Base-by-base conservation (phyloP, 2,113 vertebrate genomes). In the Motacilla tschutschensis region DNA sequence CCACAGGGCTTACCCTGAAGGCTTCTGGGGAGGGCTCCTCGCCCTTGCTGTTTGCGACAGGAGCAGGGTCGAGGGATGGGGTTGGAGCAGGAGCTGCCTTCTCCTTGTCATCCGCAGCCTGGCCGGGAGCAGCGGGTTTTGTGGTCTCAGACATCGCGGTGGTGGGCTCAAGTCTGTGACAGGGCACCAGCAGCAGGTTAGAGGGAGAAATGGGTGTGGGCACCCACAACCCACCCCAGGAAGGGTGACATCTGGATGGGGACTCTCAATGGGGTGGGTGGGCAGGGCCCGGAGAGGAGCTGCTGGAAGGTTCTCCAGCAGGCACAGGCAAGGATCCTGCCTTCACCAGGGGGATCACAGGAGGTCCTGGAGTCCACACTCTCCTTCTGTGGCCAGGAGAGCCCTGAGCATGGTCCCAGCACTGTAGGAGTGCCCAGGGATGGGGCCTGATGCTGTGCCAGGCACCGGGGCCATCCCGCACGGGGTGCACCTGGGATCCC, bases 111-210 rank as follows among this genome's bases (percentile, higher is more conserved):
- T 98, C 98, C 2, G 85, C 90, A 85, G 97, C 98, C 88, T 98
- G 98, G 96, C 96, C 97, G 64, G 96, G 95, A 2, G 91, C 91
- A 36, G 97, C 44, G 40, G 96, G 95, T 94, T 98, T 97, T 19
- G 97, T 83, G 71, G 98, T 97, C 96, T 99, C 98, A 96, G 98
- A 98, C 98, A 99, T 99, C 93, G 89, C 89, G 93, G 94, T 92
- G 94, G n/a, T 90, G 83, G 77, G 89, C 77, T 85, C 79, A 36
- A 57, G 70, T 70, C 93, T 97, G 96, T 48, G 70, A 83, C 90
- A 89, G 89, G 33, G 50, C 59, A 33, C 14, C 43, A 54, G 72
- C 51, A 60, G 64, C 21, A 53, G 41, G 44, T 93, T 64, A 91
- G 80, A 59, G 31, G 8, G n/a, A 35, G 35, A 31, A 36, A 8